Evolutionary conservation across 1,140 invertebrate genomes (phyloP).

Genomic region (Trichoplusia ni): DNA sequence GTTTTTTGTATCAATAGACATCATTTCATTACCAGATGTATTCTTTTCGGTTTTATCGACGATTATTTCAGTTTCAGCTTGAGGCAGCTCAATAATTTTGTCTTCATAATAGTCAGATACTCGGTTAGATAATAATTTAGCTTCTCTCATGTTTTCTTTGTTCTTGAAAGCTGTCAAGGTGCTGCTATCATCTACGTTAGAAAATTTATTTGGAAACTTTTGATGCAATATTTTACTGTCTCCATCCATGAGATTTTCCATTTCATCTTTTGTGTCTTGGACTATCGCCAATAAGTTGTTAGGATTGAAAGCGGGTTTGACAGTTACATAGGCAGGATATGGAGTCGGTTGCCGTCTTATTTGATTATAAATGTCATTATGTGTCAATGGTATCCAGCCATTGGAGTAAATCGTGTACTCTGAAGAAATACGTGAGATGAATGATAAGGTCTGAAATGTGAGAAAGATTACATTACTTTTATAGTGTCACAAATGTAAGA

Average conservation of each 20-base stretch:
- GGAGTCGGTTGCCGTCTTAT: background rate
- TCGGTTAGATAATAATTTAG: too few relatives aligned
- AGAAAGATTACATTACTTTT: background rate
- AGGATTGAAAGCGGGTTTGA: background rate
- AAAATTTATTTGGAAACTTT: too few relatives aligned
- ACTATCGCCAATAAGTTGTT: background rate
- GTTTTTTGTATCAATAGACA: slow-evolving; percentile 30
- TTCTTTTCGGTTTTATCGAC: background rate
- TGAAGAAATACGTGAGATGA: background rate
- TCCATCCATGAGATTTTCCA: background rate
- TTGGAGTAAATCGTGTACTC: slow-evolving; percentile 26
- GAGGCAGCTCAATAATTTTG: too few relatives aligned
- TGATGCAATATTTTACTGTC: too few relatives aligned
- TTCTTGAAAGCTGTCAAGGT: too few relatives aligned
- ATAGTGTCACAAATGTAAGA: background rate
- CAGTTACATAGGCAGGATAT: background rate
- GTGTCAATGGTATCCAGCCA: slow-evolving; percentile 49
- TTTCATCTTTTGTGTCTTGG: background rate
- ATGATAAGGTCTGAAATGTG: background rate
- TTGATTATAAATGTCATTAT: slow-evolving; percentile 10
- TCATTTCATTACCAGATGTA: slow-evolving; percentile 24
- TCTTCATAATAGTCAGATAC: too few relatives aligned
- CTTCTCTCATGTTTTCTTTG: too few relatives aligned
- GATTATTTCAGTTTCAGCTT: background rate
- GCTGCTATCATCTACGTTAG: too few relatives aligned